Percentiles rank a stretch among this genome's conserved stretches.
Conservation (phyloP, 2,797 vertebrate species). For the Platyrinchus mystaceus region DNA sequence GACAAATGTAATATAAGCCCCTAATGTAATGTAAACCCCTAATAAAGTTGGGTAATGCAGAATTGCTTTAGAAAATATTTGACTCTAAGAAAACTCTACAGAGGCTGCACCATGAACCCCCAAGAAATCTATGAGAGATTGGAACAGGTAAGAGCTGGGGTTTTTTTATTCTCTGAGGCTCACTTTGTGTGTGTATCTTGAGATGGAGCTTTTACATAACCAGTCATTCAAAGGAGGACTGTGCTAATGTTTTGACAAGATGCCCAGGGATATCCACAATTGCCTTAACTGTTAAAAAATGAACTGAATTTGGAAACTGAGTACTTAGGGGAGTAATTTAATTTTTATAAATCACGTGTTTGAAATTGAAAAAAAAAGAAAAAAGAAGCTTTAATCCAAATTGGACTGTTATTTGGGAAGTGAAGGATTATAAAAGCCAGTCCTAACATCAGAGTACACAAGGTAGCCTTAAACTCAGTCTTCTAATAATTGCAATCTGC, state of each 20-base stretch:
- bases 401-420: slow-evolving; percentile 11
- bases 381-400: not conserved
- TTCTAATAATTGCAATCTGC: slow-evolving; percentile 74
- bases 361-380: not conserved
- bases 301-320: slow-evolving; percentile 26
- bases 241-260: slow-evolving; percentile 39
- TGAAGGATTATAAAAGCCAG: slow-evolving; percentile 52
- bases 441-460: slow-evolving; percentile 38
- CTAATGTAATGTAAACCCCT: not conserved
- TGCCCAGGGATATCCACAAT: not conserved
- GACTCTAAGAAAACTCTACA: not conserved
- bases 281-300: slow-evolving; percentile 7
- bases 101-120: not conserved
- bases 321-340: not conserved
- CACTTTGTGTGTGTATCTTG: not conserved
- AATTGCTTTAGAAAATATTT: not conserved
- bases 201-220: slow-evolving; percentile 2
- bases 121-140: not conserved
- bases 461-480: slow-evolving; percentile 49
- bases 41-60: not conserved
- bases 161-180: not conserved
- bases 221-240: slow-evolving; percentile 4
- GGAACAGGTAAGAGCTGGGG: not conserved
- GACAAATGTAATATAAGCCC: not conserved
- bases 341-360: slow-evolving; percentile 16